Percentiles rank a stretch among this genome's conserved stretches.
Evolutionary conservation across 2,113 vertebrate species (phyloP).

Genomic region (Bubalus kerabau): DNA sequence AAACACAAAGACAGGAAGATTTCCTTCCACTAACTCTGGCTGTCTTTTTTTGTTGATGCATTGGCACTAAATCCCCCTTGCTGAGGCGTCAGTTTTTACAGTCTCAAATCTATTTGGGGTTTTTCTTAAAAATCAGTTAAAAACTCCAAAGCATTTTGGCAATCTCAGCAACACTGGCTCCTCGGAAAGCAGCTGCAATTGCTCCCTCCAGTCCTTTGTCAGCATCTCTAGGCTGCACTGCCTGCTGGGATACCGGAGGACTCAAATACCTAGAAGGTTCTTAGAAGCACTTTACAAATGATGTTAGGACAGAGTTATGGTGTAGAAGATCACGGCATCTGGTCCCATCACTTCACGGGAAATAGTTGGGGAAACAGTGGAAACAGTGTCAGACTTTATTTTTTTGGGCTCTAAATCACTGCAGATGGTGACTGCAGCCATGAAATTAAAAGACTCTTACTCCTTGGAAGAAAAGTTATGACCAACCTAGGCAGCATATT

Average conservation of each 20-base stretch:
- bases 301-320: background rate
- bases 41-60: constrained; percentile 98
- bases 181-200: too few species aligned
- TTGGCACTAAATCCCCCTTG: constrained; percentile 92
- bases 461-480: too few species aligned
- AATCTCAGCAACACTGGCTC: constrained; percentile 62
- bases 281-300: background rate
- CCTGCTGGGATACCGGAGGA: too few species aligned
- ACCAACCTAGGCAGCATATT: too few species aligned
- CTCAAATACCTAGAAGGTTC: background rate
- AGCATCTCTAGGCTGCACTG: too few species aligned
- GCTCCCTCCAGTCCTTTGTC: too few species aligned
- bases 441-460: too few species aligned
- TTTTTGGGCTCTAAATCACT: too few species aligned
- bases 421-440: too few species aligned
- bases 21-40: constrained; percentile 99
- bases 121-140: constrained; percentile 78
- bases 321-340: background rate
- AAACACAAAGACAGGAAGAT: constrained; percentile 98
- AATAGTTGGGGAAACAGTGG: too few species aligned
- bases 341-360: too few species aligned
- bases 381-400: too few species aligned
- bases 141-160: constrained; percentile 85
- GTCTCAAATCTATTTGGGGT: constrained; percentile 76
- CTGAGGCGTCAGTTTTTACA: constrained; percentile 81